phyloP scores from a whole-genome alignment of 2,113 vertebrate species.

The Meriones unguiculatus region DNA sequence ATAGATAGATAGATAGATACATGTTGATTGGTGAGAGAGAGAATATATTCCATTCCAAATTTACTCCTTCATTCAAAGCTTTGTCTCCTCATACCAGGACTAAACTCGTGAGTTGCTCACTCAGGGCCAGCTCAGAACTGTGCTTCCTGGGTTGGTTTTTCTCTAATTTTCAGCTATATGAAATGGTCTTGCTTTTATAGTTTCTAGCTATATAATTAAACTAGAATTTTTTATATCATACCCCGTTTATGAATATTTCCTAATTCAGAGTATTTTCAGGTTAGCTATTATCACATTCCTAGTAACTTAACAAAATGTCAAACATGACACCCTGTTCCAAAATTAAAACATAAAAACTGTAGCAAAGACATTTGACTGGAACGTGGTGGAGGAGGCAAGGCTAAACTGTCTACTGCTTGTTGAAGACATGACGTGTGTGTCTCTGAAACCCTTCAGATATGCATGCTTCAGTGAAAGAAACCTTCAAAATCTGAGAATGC shows the following conservation, averaged over 20 bases:
- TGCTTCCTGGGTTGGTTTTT: not conserved
- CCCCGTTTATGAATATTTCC: slow-evolving; percentile 23
- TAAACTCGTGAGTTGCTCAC: not conserved
- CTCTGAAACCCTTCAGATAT: not conserved
- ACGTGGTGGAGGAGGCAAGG: not conserved
- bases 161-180: not conserved
- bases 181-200: not conserved
- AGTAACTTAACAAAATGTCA: not conserved
- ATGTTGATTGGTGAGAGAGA: not conserved
- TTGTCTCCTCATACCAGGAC: not conserved
- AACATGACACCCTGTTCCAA: not conserved
- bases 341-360: not conserved
- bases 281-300: not conserved
- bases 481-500: not conserved
- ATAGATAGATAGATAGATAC: not conserved
- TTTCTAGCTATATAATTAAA: not conserved
- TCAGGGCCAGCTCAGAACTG: not conserved
- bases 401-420: not conserved
- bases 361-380: not conserved
- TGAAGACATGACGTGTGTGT: not conserved
- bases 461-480: not conserved
- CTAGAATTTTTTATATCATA: slow-evolving; percentile 12
- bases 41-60: not conserved
- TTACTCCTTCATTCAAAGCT: not conserved
- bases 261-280: not conserved